phyloP scores from a whole-genome alignment of 2,797 vertebrate species.

The Thunnus albacares region DNA sequence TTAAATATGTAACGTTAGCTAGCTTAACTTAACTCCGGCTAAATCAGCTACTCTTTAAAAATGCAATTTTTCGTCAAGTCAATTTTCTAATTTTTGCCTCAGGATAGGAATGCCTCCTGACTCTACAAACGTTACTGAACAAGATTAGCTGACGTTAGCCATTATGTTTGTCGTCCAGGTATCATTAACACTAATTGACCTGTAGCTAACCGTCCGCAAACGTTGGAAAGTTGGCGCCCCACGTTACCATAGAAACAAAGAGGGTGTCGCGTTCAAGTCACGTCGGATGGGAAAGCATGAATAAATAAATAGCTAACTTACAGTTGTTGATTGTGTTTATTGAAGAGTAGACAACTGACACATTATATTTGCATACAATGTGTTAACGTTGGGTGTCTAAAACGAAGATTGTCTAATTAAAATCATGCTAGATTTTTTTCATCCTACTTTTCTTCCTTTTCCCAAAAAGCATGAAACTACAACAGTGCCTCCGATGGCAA shows the following conservation, averaged over 20 bases:
- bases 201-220: too few relatives aligned
- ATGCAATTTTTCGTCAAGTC: not conserved
- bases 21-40: not conserved
- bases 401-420: too few relatives aligned
- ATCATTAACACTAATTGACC: not conserved
- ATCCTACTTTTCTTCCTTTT: not conserved
- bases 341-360: not conserved
- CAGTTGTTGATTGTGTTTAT: not conserved
- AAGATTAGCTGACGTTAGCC: not conserved
- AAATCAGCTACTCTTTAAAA: not conserved
- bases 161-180: not conserved
- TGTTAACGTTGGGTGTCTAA: too few relatives aligned
- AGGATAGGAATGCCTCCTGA: rapidly evolving
- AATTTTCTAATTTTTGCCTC: not conserved
- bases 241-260: constrained; percentile 41
- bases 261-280: too few relatives aligned
- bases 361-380: not conserved
- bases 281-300: too few relatives aligned
- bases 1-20: not conserved
- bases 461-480: not conserved
- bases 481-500: too few relatives aligned
- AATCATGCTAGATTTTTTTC: too few relatives aligned
- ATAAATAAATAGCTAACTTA: too few relatives aligned
- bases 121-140: not conserved
- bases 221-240: not conserved